Percentiles rank a stretch among this genome's conserved stretches.
Evolutionary conservation across 2,113 vertebrate genomes (phyloP).

Genomic region (rabbit (Oryctolagus cuniculus)): DNA sequence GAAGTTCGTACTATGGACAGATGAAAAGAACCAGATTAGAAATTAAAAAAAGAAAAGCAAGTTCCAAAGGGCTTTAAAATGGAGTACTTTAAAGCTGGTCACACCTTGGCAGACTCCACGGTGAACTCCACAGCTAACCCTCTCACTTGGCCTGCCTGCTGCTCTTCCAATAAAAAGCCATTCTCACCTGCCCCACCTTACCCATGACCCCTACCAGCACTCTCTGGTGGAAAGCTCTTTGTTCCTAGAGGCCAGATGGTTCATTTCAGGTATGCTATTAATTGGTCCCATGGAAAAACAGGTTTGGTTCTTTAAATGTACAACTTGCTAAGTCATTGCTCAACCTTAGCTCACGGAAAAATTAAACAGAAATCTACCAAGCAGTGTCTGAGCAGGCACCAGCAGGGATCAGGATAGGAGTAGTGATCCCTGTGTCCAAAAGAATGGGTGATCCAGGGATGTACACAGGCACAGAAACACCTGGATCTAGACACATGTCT

Average conservation of each 20-base stretch:
- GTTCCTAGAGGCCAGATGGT: conserved; percentile 28
- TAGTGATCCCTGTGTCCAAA: background rate
- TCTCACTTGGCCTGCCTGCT: background rate
- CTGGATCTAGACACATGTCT: too few species aligned
- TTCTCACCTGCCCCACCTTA: background rate
- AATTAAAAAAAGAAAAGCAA: conserved; percentile 46
- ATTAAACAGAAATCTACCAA: conserved; percentile 13
- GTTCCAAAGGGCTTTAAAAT: conserved; percentile 54
- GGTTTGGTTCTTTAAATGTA: conserved; percentile 67
- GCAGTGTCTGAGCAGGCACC: background rate
- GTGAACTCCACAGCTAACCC: background rate
- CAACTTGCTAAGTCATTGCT: conserved; percentile 62
- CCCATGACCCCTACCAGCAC: background rate
- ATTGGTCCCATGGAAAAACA: conserved; percentile 60
- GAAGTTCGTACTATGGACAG: conserved; percentile 35
- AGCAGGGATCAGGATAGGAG: background rate
- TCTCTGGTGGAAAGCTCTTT: conserved; percentile 19
- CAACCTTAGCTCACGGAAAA: background rate
- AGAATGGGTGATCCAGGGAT: background rate
- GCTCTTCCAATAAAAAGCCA: background rate
- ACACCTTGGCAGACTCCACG: background rate
- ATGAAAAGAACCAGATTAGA: conserved; percentile 50
- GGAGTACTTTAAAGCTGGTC: conserved; percentile 36
- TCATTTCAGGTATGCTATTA: conserved; percentile 58
- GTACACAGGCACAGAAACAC: background rate